Percentiles rank a stretch among this genome's conserved stretches.
Conservation (phyloP, 2,113 vertebrate species). For the Protobothrops flavoviridis region DNA sequence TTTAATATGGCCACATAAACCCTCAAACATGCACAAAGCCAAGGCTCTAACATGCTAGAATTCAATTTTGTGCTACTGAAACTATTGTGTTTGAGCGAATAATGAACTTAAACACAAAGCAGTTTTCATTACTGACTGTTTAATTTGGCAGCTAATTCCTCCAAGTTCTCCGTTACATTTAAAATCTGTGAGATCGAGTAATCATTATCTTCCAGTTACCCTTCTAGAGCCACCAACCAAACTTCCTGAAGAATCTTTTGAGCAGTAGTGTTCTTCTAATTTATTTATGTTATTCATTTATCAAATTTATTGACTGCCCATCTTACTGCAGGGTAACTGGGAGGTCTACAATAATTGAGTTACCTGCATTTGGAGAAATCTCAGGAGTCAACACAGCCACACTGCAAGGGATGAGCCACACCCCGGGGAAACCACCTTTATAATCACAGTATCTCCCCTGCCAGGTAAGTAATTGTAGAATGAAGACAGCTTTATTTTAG, state of each 20-base stretch:
- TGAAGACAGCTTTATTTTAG: background rate
- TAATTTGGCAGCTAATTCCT: conserved; percentile 78
- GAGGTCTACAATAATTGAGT: background rate
- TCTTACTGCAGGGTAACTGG: background rate
- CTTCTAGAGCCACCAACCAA: conserved; percentile 2
- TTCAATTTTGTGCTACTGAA: conserved; percentile 68
- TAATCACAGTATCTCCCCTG: background rate
- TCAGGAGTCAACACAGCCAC: background rate
- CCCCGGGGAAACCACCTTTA: background rate
- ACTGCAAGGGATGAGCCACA: background rate
- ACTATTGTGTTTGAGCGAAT: conserved; percentile 73
- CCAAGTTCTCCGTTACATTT: conserved; percentile 65
- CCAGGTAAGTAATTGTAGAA: background rate
- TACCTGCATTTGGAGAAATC: background rate
- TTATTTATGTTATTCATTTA: background rate
- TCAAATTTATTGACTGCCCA: background rate
- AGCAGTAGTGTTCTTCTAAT: background rate
- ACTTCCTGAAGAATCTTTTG: background rate
- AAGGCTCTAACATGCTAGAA: conserved; percentile 69
- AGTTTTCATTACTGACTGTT: conserved; percentile 75
- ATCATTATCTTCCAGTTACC: conserved; percentile 51
- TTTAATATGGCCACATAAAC: conserved; percentile 45
- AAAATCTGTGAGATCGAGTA: conserved; percentile 57
- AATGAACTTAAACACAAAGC: conserved; percentile 68
- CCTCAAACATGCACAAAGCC: conserved; percentile 57